Conservation (phyloP, 2,888 invertebrate genomes). For the Achlya flavicornis region DNA sequence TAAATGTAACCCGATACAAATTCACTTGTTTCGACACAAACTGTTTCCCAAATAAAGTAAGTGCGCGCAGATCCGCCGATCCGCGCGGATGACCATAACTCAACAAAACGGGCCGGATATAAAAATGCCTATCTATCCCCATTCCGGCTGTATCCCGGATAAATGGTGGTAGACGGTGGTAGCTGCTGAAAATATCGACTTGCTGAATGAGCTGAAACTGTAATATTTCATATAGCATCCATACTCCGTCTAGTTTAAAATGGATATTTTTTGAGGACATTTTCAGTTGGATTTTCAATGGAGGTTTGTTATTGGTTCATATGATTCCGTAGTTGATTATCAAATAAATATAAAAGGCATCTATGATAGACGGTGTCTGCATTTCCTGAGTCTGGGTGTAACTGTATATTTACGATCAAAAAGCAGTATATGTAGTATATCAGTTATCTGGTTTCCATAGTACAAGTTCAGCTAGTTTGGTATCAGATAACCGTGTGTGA, state of each 20-base stretch:
- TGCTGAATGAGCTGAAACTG: conserved; percentile 43
- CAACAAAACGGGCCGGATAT: conserved; percentile 33
- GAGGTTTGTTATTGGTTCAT: too few species aligned
- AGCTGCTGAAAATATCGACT: conserved; percentile 45
- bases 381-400: too few species aligned
- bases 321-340: conserved; percentile 2
- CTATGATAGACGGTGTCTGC: too few species aligned
- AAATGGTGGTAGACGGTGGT: conserved; percentile 40
- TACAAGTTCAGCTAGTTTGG: too few species aligned
- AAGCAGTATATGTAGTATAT: too few species aligned
- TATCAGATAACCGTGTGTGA: too few species aligned
- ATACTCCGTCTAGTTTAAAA: conserved; percentile 48
- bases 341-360: background rate
- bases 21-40: conserved; percentile 4
- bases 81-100: conserved; percentile 36
- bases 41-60: conserved; percentile 1
- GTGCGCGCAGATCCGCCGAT: background rate
- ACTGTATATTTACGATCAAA: too few species aligned
- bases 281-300: background rate
- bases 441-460: too few species aligned
- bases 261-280: conserved; percentile 35
- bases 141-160: conserved; percentile 37
- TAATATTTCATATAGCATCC: conserved; percentile 55
- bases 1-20: background rate
- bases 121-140: conserved; percentile 41